Evolutionary conservation across 2,888 invertebrate species (phyloP), one percentile per base, ranked within the genome.

Genomic region (Phorcus lineatus): DNA sequence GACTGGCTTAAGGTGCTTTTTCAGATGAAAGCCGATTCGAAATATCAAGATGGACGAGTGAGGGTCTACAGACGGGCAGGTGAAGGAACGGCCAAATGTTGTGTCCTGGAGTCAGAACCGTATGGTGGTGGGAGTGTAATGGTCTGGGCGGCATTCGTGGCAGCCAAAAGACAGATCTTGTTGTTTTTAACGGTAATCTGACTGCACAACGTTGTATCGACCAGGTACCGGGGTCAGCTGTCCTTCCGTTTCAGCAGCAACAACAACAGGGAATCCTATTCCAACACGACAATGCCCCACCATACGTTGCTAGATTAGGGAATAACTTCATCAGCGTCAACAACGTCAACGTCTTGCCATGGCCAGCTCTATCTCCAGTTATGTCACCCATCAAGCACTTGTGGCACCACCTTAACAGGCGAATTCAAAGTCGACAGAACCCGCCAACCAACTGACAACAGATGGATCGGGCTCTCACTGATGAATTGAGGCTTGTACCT

Each of bases 91-190:
- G 74, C 74, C 2, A 36, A 40, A 9, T 40, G 40, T 22, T 74
- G 74, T 24, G 47, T 40, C 19, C 4, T n/a, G 17, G 74, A 66
- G 22, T n/a, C 22, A 4, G 67, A 66, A 66, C 74, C 36, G 36
- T 74, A n/a, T 22, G 74, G 74, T 1, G 74, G 74, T 40, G 74
- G 74, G 1, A 67, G 67, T 67, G 67, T 67, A 17, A 67, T 67
- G 22, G 57, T 57, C 9, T 57, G 57, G 57, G 57, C 19, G 57
- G 57, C 24, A 57, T 57, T 57, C 28, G 67, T 67, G 67, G 67
- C 16, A 31, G 28, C 9, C 19, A 57, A 24, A 57, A 19, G 22
- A 57, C 57, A 7, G 57, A 57, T 9, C 57, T 57, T 57, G 57
- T 57, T 16, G 24, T 57, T 47, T 24, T 55, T 3, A 16, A 57